Conservation (phyloP, 2,888 invertebrate species). For the Holacanthella duospinosa region DNA sequence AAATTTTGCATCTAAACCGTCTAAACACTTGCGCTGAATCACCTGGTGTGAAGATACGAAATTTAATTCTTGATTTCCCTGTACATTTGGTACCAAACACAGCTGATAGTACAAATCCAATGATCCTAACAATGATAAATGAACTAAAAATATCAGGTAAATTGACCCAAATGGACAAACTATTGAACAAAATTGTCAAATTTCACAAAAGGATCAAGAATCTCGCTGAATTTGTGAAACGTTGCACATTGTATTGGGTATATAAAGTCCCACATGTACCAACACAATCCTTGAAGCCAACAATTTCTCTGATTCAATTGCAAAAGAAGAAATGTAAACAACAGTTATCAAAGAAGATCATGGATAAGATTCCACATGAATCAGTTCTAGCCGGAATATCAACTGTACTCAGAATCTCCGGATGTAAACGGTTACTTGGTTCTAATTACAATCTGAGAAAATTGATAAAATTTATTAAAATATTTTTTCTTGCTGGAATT, state of each 20-base stretch:
- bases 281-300: background rate
- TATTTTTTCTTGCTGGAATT: constrained; percentile 24
- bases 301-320: background rate
- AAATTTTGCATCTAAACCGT: background rate
- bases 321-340: background rate
- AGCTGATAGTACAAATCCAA: background rate
- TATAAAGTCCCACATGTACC: too few species aligned
- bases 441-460: constrained; percentile 18
- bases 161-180: background rate
- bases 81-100: background rate
- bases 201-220: constrained; percentile 16
- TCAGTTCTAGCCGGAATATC: constrained; percentile 20
- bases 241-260: constrained; percentile 7
- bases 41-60: background rate
- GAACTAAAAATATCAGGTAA: background rate
- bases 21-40: background rate
- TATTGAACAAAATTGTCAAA: constrained; percentile 10
- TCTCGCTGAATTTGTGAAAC: constrained; percentile 18
- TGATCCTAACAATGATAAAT: background rate
- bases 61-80: background rate
- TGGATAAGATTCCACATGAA: constrained; percentile 15
- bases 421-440: constrained; percentile 16
- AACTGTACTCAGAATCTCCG: constrained; percentile 19
- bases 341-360: background rate
- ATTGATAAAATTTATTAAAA: constrained; percentile 23